phyloP scores from a whole-genome alignment of 2,113 vertebrate species.

The Mobula birostris region DNA sequence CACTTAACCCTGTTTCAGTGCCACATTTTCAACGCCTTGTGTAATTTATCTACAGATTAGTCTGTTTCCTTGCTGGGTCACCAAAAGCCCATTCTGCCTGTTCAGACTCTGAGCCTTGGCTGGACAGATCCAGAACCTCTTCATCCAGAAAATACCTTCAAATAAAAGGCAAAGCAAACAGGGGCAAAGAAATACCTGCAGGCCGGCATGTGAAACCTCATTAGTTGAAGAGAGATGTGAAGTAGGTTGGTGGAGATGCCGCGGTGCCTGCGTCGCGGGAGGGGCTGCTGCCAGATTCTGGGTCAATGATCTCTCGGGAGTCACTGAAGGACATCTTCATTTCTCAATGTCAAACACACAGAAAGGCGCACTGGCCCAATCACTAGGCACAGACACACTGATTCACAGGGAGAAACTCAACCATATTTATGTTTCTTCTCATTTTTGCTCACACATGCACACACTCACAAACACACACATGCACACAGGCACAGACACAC shows the following conservation, averaged over 20 bases:
- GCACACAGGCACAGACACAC: background rate
- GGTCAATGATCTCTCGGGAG: background rate
- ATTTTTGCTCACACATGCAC: background rate
- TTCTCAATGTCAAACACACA: slow-evolving; percentile 18
- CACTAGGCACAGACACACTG: background rate
- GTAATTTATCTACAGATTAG: background rate
- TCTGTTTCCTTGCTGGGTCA: background rate
- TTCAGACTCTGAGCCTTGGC: background rate
- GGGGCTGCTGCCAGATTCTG: background rate
- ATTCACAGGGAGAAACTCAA: too few species aligned
- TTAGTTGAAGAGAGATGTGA: background rate
- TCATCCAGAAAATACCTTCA: background rate
- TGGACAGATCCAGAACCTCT: too few species aligned
- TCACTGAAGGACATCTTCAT: slow-evolving; percentile 4
- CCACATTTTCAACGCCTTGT: too few species aligned
- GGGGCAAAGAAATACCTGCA: background rate
- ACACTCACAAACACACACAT: background rate
- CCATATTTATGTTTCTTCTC: too few species aligned
- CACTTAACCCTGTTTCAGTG: background rate
- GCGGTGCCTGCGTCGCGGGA: background rate
- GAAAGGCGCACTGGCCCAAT: background rate
- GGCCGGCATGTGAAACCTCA: background rate
- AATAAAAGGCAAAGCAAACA: background rate
- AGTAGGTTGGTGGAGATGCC: background rate
- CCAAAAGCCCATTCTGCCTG: background rate